Evolutionary conservation across 1,140 invertebrate species (phyloP).

Genomic region (Papilio aristodemus): DNA sequence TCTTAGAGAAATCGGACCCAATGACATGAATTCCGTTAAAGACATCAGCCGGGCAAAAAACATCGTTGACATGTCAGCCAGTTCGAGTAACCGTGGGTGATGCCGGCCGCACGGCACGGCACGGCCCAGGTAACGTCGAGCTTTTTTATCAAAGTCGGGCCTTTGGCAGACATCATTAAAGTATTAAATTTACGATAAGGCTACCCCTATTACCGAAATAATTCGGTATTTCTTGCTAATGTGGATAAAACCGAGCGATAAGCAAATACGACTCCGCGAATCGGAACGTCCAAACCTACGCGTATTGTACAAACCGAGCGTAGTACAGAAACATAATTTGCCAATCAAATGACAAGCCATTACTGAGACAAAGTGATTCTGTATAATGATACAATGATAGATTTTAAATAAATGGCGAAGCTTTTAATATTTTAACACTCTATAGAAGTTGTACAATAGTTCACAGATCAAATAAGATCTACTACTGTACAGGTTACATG

Average conservation of each 20-base stretch:
- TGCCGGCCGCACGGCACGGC: slow-evolving; percentile 44
- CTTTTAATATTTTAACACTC: not conserved
- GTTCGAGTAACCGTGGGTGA: slow-evolving; percentile 54
- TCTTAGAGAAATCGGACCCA: slow-evolving; percentile 75
- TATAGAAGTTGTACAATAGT: not conserved
- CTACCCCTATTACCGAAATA: slow-evolving; percentile 45
- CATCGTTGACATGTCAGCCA: slow-evolving; percentile 63
- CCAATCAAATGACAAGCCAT: too few relatives aligned
- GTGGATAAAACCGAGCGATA: slow-evolving; percentile 34
- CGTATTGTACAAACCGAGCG: not conserved
- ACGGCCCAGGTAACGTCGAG: slow-evolving; percentile 55
- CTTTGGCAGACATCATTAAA: slow-evolving; percentile 65
- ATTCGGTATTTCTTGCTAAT: slow-evolving; percentile 47
- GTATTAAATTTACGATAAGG: slow-evolving; percentile 72
- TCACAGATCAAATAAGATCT: not conserved
- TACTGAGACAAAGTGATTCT: too few relatives aligned
- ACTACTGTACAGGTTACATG: not conserved
- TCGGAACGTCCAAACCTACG: slow-evolving; percentile 5
- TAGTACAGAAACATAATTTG: not conserved
- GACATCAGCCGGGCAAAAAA: slow-evolving; percentile 71
- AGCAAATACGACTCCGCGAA: slow-evolving; percentile 25
- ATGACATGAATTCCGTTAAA: slow-evolving; percentile 77
- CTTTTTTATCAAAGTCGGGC: slow-evolving; percentile 61
- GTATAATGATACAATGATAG: too few relatives aligned
- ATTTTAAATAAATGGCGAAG: too few relatives aligned